Percentiles rank a stretch among this genome's conserved stretches.
Evolutionary conservation across 2,113 vertebrate species (phyloP).

Genomic region (Tricholaema leucomelas): DNA sequence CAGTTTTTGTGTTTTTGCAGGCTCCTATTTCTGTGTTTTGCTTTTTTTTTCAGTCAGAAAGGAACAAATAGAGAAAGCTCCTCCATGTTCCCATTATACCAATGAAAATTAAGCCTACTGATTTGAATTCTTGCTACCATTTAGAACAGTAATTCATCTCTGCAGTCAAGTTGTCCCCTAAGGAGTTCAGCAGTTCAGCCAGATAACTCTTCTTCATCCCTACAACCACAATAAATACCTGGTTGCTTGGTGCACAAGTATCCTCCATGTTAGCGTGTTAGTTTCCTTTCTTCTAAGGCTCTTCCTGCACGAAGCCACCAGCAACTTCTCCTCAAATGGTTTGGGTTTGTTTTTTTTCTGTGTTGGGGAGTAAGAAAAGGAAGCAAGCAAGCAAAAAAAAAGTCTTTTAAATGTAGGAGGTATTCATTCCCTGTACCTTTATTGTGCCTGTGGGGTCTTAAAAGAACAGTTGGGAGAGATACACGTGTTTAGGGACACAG

Average conservation of each 20-base stretch:
- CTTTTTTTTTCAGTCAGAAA: not conserved
- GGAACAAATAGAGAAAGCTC: not conserved
- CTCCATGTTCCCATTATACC: not conserved
- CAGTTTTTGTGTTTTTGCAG: not conserved
- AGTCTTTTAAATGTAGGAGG: rapidly evolving
- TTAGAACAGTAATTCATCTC: conserved; percentile 4
- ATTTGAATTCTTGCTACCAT: not conserved
- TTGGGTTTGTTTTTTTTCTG: not conserved
- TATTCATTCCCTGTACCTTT: not conserved
- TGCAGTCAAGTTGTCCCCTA: not conserved
- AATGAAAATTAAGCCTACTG: not conserved
- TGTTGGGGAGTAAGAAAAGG: not conserved
- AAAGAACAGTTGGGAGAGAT: not conserved
- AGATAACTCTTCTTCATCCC: not conserved
- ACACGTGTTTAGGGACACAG: no score
- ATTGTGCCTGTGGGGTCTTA: not conserved
- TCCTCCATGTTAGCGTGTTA: not conserved
- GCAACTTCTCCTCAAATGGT: not conserved
- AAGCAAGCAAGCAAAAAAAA: not conserved
- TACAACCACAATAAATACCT: not conserved
- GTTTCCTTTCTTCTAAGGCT: not conserved
- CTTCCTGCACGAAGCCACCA: not conserved
- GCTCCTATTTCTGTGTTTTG: not conserved
- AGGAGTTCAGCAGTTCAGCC: not conserved
- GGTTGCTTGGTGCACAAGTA: not conserved